Evolutionary conservation across 2,797 vertebrate genomes (phyloP), one percentile per base, ranked within the genome.

Genomic region (Holocentrus rufus): DNA sequence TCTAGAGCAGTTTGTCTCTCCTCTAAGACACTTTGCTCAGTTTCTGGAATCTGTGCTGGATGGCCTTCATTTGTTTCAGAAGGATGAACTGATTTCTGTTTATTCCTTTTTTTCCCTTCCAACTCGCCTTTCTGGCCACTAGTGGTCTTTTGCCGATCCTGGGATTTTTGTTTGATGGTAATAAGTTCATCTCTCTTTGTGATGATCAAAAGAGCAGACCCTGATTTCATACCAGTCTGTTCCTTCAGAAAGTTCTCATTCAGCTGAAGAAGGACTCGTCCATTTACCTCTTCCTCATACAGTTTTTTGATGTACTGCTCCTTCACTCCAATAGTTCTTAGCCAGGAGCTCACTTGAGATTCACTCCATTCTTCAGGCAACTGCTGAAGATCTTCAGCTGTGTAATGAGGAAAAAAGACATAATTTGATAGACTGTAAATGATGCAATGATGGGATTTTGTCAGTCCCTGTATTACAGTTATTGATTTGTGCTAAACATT

Each of bases 161-260:
- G 63, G 71, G 10, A 6, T 27, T 69, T 89, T 60, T 87, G 42
- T 15, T 66, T 69, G 13, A 59, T 50, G 0, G 74, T 75, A 13
- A 93, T 39, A 20, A 94, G 89, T 77, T 93, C 85, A 0, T 95
- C 80, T 90, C 93, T 94, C 78, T 89, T 94, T 50, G 44, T 47
- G 36, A 95, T 91, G n/a, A 96, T 83, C 0, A 94, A 80, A 62
- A 88, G 91, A 62, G 93, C 93, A 62, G 94, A 94, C 6, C 93
- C 95, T 56, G 59, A 69, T 87, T 94, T 95, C 92, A 96, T 94
- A n/a, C 75, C 82, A 55, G 92, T 82, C n/a, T 88, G 61, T 20
- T 44, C 68, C 85, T 87, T 92, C 61, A 96, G 86, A 88, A 85
- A 95, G 23, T 88, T 27, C 10, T 94, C 91, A 39, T 91, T 70